Base-by-base conservation (phyloP, 2,888 invertebrate species). In the Euspilapteryx auroguttella region DNA sequence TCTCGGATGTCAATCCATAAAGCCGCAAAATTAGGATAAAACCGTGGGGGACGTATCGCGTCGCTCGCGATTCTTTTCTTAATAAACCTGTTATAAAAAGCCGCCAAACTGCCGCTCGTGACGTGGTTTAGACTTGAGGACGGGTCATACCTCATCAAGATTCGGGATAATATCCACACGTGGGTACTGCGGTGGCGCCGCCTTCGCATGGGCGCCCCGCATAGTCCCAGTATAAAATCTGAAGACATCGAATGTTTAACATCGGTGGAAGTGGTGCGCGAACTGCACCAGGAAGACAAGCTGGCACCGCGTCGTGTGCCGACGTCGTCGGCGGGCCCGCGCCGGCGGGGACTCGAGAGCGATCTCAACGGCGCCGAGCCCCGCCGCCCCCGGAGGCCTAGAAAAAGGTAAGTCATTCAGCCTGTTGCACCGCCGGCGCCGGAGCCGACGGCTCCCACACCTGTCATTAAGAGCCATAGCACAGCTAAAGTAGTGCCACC, bases 141-240 rank as follows among this genome's bases (percentile, higher is more conserved):
- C 33, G 41, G 35, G 37, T 46, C 41, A 40, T 34, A 50, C 43
- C 37, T 47, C 40, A 41, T 42, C 73, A 71, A 66, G 49, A 73
- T 73, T 73, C 73, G 73, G 47, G 69, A 69, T 45, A 68, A 64
- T 46, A 56, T 69, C 54, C 64, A 61, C 40, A 64, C 63, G 61
- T 73, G 73, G 73, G 68, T 69, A 46, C 59, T 71, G 71, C 68
- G 73, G 73, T 66, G 69, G 69, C 69, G 65, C 49, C 69, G 59
- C 66, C 63, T 66, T 59, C 59, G 66, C 64, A 66, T 68, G 65
- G 69, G 71, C 66, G 69, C 69, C 52, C 69, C 73, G 64, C 71
- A 66, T 64, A 63, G 65, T 58, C 71, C 65, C 30, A 68, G 59
- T 46, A n/a, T n/a, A n/a, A n/a, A n/a, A n/a, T n/a, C n/a, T n/a